Conservation (phyloP, 2,888 invertebrate genomes). For the Acronicta alni region DNA sequence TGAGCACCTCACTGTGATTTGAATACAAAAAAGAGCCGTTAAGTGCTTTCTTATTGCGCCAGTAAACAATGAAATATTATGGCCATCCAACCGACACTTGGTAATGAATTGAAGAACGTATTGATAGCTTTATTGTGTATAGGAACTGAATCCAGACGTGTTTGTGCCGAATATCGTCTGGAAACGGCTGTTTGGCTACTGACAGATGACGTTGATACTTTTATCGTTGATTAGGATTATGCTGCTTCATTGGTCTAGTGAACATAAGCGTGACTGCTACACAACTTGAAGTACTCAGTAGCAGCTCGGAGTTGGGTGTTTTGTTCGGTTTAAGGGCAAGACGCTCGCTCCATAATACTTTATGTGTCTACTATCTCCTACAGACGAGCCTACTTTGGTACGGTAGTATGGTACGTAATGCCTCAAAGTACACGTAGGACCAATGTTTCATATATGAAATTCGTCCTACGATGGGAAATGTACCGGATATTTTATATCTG, state of each 20-base stretch:
- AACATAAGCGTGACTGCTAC: too few relatives aligned
- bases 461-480: not conserved
- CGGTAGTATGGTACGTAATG: not conserved
- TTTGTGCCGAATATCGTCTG: slow-evolving; percentile 23
- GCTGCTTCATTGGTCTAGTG: too few relatives aligned
- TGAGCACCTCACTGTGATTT: slow-evolving; percentile 74
- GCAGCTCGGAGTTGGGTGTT: too few relatives aligned
- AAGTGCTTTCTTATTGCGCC: slow-evolving; percentile 75
- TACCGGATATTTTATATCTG: not conserved
- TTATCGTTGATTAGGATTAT: too few relatives aligned
- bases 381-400: not conserved
- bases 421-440: not conserved
- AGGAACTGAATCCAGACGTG: slow-evolving; percentile 32
- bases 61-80: slow-evolving; percentile 66
- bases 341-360: too few relatives aligned
- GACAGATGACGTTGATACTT: not conserved
- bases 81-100: slow-evolving; percentile 42
- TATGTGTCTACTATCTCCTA: too few relatives aligned
- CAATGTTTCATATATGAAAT: not conserved
- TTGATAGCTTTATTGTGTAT: slow-evolving; percentile 54
- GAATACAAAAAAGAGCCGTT: slow-evolving; percentile 78
- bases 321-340: too few relatives aligned
- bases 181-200: not conserved
- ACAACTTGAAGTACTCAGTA: too few relatives aligned
- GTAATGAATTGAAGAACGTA: slow-evolving; percentile 49